Conservation (phyloP, 2,797 vertebrate genomes). For the Enteromius trimaculatus region DNA sequence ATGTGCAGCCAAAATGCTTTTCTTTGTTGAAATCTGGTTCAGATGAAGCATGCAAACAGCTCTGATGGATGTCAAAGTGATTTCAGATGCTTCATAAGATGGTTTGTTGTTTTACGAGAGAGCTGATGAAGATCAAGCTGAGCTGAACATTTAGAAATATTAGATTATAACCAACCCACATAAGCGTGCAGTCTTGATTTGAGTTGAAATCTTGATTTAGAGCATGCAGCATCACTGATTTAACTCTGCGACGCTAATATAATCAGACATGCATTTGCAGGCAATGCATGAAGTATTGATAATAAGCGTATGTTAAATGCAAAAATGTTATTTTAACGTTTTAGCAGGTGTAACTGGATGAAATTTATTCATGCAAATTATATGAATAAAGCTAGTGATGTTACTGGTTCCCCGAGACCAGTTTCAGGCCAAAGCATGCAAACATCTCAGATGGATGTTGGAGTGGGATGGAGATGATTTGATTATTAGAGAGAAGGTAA, state of each 20-base stretch:
- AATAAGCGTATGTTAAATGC: not conserved
- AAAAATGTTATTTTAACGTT: not conserved
- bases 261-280: not conserved
- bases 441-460: not conserved
- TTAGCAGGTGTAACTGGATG: not conserved
- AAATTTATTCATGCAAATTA: not conserved
- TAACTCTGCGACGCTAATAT: not conserved
- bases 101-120: not conserved
- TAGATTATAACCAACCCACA: not conserved
- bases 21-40: not conserved
- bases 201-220: not conserved
- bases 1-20: not conserved
- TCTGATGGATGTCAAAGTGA: not conserved
- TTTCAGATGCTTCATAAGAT: not conserved
- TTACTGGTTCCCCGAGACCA: not conserved
- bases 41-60: not conserved
- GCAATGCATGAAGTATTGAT: not conserved
- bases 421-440: not conserved
- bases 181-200: not conserved
- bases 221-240: not conserved
- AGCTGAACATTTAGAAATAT: too few species aligned
- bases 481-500: constrained; percentile 50
- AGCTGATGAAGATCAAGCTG: not conserved
- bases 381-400: not conserved
- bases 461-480: too few species aligned